Percentiles rank a stretch among this genome's conserved stretches.
phyloP scores from a whole-genome alignment of 2,797 vertebrate genomes.

The Sitta carolinensis region DNA sequence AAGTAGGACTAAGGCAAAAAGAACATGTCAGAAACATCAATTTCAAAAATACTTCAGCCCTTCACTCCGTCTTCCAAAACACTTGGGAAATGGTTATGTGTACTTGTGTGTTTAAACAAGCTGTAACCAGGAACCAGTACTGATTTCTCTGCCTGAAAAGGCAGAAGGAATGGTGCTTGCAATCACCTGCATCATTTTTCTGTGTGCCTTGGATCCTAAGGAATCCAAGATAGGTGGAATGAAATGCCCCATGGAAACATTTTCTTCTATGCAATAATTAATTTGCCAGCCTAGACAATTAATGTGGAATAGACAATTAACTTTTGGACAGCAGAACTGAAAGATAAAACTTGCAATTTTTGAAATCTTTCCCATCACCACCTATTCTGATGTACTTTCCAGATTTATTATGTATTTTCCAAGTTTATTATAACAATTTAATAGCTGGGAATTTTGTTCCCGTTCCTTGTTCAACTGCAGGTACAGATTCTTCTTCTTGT shows the following conservation, averaged over 20 bases:
- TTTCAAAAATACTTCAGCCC: background rate
- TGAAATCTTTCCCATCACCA: background rate
- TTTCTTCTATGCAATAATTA: background rate
- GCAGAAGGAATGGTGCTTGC: background rate
- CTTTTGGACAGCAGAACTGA: background rate
- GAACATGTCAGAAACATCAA: background rate
- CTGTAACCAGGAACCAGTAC: background rate
- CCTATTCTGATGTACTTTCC: background rate
- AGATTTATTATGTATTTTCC: too few relatives aligned
- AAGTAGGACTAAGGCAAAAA: background rate
- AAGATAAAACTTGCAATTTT: background rate
- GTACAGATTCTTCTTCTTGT: background rate
- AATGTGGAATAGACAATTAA: background rate
- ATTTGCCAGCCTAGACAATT: background rate
- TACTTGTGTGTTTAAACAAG: background rate
- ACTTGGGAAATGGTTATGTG: fast-evolving
- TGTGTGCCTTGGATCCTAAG: background rate
- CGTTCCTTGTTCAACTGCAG: background rate
- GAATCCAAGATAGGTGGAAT: background rate
- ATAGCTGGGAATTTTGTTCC: background rate
- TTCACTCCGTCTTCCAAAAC: background rate
- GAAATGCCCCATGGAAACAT: background rate
- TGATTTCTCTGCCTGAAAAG: background rate
- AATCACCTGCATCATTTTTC: background rate
- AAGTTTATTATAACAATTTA: background rate